phyloP scores from a whole-genome alignment of 2,888 invertebrate genomes.

The Allolobophora icterica region DNA sequence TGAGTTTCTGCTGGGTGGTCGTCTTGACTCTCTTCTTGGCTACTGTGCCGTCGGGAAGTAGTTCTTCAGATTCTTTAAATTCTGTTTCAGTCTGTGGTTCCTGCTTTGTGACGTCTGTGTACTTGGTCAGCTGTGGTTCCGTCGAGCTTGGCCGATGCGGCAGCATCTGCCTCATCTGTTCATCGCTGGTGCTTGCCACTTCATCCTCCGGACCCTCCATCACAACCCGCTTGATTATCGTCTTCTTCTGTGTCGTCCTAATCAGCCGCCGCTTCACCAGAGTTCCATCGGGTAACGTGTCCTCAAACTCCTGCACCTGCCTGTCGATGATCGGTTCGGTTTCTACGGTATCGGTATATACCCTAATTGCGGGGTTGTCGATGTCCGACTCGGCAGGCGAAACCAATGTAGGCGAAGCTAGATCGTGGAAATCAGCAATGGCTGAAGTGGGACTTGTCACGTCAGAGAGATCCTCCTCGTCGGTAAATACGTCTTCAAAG shows the following conservation, averaged over 20 bases:
- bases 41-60: conserved; percentile 49
- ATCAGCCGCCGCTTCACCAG: conserved; percentile 53
- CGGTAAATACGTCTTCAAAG: conserved; percentile 36
- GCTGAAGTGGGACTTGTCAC: conserved; percentile 24
- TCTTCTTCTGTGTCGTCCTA: conserved; percentile 53
- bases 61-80: conserved; percentile 49
- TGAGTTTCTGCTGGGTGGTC: conserved; percentile 49
- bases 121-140: background rate
- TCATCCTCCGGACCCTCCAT: conserved; percentile 52
- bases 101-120: conserved; percentile 20
- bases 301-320: conserved; percentile 49
- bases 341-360: conserved; percentile 47
- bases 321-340: conserved; percentile 47
- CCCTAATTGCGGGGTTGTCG: conserved; percentile 38
- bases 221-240: conserved; percentile 50
- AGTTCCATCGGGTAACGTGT: conserved; percentile 49
- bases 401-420: conserved; percentile 24
- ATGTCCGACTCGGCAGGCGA: conserved; percentile 26
- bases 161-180: conserved; percentile 43
- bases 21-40: conserved; percentile 48
- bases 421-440: background rate
- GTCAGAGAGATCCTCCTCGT: conserved; percentile 38
- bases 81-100: conserved; percentile 40
- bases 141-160: background rate
- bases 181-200: conserved; percentile 42